These are phyloP conservation scores for Uloborus diversus DNA, from an alignment of 1,140 invertebrate species.

Conservation along the genomic window DNA sequence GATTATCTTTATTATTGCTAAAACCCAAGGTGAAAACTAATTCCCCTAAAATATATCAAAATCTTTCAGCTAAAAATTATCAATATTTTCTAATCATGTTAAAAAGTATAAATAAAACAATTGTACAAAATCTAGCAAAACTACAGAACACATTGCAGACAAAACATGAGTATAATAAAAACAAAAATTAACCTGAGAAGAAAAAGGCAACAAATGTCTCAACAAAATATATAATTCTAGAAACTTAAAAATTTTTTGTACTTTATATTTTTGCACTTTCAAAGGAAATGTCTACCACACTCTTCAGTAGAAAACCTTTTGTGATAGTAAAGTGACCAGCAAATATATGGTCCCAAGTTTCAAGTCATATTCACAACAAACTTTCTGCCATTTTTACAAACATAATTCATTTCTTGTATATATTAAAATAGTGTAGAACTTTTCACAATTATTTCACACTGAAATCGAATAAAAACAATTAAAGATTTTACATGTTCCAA, in stretches of 20 bases:
- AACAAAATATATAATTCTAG: conserved; percentile 53
- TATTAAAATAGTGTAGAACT: too few relatives aligned
- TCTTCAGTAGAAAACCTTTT: background rate
- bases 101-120: too few relatives aligned
- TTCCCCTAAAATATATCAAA: background rate
- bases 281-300: conserved; percentile 35
- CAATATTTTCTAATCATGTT: background rate
- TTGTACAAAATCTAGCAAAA: background rate
- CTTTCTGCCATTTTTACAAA: background rate
- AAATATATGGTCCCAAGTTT: conserved; percentile 21
- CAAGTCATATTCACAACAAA: conserved; percentile 1
- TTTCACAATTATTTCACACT: too few relatives aligned
- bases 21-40: too few relatives aligned
- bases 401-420: too few relatives aligned
- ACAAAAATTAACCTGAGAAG: background rate
- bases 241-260: conserved; percentile 43
- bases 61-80: background rate
- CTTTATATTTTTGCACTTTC: background rate
- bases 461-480: too few relatives aligned
- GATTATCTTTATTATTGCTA: too few relatives aligned
- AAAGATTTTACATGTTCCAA: too few relatives aligned
- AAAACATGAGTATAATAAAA: background rate
- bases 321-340: conserved; percentile 27
- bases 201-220: conserved; percentile 18
- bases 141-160: background rate